Base-by-base conservation (phyloP, 2,888 invertebrate genomes). In the Melanostoma scalare region DNA sequence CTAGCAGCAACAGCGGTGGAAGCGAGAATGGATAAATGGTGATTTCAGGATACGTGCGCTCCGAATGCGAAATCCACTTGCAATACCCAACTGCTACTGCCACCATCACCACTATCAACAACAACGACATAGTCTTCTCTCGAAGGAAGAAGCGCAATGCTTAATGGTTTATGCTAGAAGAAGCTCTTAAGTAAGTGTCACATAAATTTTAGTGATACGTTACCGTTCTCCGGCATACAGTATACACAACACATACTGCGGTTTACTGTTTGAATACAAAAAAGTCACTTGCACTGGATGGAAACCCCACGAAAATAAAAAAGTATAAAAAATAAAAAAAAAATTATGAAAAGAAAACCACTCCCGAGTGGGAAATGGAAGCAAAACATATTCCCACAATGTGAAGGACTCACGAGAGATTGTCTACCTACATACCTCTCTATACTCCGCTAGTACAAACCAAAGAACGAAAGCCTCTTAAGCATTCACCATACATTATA, bases 101-200 rank as follows among this genome's bases (percentile, higher is more conserved):
- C 48, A 72, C 36, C 50, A 78, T 36, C 46, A 68, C 53, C 61
- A 48, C 48, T 38, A 35, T 35, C 42, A 20, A 10, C 46, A 44
- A 36, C 46, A 48, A 46, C 61, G 44, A 10, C 33, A 48, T 36
- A 60, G 53, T 61, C 67, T 48, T 40, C 73, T 38, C 58, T 4
- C 9, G 53, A 75, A 71, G 65, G 78, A 71, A 82, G 75, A 85
- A 84, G 81, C 81, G 85, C 85, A 87, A 85, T 85, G 69, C 85
- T 87, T 87, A 86, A 87, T 87, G 86, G 86, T 85, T 87, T 86
- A 87, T 86, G 85, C 76, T 86, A 81, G 85, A 87, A 82, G 85
- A 87, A 86, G 78, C 86, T 86, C 82, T 85, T 86, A 87, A 87
- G 86, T 87, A 86, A 87, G 86, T 87, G 86, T 87, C 87, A 86